Conservation (phyloP, 2,797 vertebrate genomes). For the Psittacula derbiana region DNA sequence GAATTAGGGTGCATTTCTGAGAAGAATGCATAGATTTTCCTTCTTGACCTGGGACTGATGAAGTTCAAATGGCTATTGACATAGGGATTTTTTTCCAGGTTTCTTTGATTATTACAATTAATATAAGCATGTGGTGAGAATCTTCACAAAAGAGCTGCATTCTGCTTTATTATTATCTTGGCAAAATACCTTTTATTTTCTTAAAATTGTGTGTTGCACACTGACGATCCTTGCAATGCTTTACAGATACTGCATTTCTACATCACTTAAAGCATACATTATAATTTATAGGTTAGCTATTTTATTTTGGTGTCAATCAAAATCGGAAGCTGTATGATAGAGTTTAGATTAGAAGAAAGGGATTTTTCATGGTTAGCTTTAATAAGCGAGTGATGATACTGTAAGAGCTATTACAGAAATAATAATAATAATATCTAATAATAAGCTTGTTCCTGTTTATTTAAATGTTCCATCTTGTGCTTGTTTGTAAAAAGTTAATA, state of each 20-base stretch:
- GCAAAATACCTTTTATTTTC: slow-evolving; percentile 14
- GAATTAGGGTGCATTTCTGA: background rate
- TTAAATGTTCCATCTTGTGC: background rate
- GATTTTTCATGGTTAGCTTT: slow-evolving; percentile 11
- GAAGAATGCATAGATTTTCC: background rate
- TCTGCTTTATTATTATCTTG: background rate
- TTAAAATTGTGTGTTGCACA: background rate
- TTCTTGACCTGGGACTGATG: background rate
- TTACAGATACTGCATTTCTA: slow-evolving; percentile 10
- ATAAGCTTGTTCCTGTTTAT: background rate
- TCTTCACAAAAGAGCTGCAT: background rate
- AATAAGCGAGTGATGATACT: background rate
- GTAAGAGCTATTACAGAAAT: background rate
- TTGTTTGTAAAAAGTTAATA: slow-evolving; percentile 1
- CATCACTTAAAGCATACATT: background rate
- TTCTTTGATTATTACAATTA: background rate
- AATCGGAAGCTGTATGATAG: background rate
- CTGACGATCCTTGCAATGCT: background rate
- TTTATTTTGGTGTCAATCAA: slow-evolving; percentile 61
- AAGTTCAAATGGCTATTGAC: background rate
- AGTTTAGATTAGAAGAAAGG: background rate
- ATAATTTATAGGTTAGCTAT: slow-evolving; percentile 51
- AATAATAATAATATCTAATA: background rate
- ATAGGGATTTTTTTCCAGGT: background rate
- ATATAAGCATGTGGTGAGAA: background rate